Base-by-base conservation (phyloP, 1,140 invertebrate genomes). In the Drosophila simulans region DNA sequence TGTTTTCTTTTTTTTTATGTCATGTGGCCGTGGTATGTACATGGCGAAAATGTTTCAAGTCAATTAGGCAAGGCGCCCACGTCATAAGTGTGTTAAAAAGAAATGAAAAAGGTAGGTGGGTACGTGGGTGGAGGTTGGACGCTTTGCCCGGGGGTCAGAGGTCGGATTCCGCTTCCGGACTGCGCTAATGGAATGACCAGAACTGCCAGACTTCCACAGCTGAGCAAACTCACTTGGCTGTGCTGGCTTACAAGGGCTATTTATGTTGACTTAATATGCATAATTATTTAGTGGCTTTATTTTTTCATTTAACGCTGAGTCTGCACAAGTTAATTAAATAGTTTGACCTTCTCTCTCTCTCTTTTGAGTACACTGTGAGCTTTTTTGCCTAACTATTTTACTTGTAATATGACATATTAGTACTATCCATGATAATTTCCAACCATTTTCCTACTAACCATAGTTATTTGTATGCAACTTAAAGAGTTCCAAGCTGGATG, bases 21-120 rank as follows among this genome's bases (percentile, higher is more conserved):
- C 43, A 13, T 34, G 37, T 22, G 56, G 12, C 20, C 11, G 13
- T 37, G 8, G 34, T 56, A 48, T 51, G 34, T 56, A 48, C 64
- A 70, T 37, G 46, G 46, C 22, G 34, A 49, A 70, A 70, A 57
- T 70, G 68, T 57, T 70, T 46, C 68, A 57, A 70, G 68, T 70
- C 68, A 70, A 70, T 70, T 70, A 70, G 43, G 35, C 69, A 25
- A 17, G 22, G 42, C 40, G 63, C 40, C 39, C 60, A 56, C 66
- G 42, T 69, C 66, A 70, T 70, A 69, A 69, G 48, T 42, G 54
- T 54, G 25, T 22, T 15, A 4, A 31, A 35, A 31, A 27, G 22
- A 46, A 46, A 7, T 5, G n/a, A 40, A n/a, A 43, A 5, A 15
- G 17, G 31, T 13, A 5, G 31, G 34, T 11, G 22, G 11, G 17